A percentile compares a stretch with the other conserved stretches of the same genome.
These are phyloP conservation scores for Dendrocincla fuliginosa DNA, from an alignment of 2,797 vertebrate genomes.

Conservation along the genomic window DNA sequence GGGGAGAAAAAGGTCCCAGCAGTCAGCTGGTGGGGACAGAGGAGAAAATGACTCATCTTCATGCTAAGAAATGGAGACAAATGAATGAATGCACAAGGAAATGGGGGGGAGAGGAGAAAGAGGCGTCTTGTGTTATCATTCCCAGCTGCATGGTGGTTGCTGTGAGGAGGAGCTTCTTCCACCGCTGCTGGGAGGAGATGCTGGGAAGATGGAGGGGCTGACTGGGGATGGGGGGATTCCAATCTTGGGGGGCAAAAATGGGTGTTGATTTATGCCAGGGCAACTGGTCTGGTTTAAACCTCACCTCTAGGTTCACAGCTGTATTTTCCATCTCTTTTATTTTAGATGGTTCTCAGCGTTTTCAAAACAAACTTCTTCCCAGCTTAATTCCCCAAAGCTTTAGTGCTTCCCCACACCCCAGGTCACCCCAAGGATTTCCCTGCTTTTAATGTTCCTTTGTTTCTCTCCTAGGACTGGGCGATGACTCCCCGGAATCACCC, in stretches of 20 bases:
- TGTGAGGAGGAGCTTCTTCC: background rate
- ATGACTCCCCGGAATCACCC: background rate
- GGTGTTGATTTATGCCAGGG: background rate
- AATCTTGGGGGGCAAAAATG: accelerated
- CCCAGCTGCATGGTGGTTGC: constrained; percentile 4
- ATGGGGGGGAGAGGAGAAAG: constrained; percentile 18
- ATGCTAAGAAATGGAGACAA: background rate
- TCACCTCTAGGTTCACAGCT: background rate
- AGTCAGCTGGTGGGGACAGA: background rate
- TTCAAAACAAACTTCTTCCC: background rate
- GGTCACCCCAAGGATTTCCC: background rate
- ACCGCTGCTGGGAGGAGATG: background rate
- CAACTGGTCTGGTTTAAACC: background rate
- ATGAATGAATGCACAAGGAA: constrained; percentile 41
- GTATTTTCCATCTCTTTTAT: background rate
- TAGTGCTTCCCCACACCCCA: accelerated
- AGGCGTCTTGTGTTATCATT: background rate
- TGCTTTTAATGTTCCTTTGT: background rate
- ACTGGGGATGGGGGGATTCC: background rate
- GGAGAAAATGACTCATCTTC: constrained; percentile 38
- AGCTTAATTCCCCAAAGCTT: background rate
- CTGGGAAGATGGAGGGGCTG: background rate
- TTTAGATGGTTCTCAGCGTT: background rate
- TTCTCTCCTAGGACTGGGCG: background rate
- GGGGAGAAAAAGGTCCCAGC: background rate